Conservation (phyloP, 1,140 invertebrate species). For the Lordiphosa stackelbergi region DNA sequence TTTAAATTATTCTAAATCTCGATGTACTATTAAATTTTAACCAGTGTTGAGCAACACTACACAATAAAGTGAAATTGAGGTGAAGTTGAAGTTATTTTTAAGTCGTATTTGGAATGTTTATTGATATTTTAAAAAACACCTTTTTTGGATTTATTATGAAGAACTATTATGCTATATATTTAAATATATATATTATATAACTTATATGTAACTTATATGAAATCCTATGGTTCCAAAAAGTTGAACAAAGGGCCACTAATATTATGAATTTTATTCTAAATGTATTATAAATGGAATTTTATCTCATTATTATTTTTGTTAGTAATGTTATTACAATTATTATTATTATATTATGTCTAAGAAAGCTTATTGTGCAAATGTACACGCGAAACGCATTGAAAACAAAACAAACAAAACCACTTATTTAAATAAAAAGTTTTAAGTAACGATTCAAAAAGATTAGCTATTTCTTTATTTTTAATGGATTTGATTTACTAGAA, state of each 20-base stretch:
- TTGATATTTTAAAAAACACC: constrained; percentile 55
- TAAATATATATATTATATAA: constrained; percentile 27
- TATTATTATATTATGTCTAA: constrained; percentile 58
- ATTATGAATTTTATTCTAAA: constrained; percentile 73
- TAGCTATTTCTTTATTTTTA: too few relatives aligned
- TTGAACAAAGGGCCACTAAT: constrained; percentile 52
- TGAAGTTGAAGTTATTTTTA: constrained; percentile 42
- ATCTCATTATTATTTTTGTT: constrained; percentile 68
- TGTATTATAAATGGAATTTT: constrained; percentile 60
- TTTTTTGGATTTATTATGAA: constrained; percentile 50
- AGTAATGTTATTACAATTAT: constrained; percentile 73
- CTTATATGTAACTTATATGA: constrained; percentile 36
- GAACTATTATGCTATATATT: constrained; percentile 39
- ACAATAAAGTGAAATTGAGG: constrained; percentile 28
- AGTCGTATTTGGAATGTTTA: constrained; percentile 42
- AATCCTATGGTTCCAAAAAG: constrained; percentile 46
- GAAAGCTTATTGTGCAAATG: constrained; percentile 71
- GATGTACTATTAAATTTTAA: constrained; percentile 74
- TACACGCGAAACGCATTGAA: constrained; percentile 71
- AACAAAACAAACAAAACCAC: constrained; percentile 63
- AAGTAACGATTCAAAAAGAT: constrained; percentile 41
- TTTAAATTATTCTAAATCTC: constrained; percentile 70
- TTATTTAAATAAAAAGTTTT: constrained; percentile 64
- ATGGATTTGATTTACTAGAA: too few relatives aligned
- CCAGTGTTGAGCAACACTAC: constrained; percentile 31